Base-by-base conservation (phyloP, 2,888 invertebrate genomes). In the Apamea monoglypha region DNA sequence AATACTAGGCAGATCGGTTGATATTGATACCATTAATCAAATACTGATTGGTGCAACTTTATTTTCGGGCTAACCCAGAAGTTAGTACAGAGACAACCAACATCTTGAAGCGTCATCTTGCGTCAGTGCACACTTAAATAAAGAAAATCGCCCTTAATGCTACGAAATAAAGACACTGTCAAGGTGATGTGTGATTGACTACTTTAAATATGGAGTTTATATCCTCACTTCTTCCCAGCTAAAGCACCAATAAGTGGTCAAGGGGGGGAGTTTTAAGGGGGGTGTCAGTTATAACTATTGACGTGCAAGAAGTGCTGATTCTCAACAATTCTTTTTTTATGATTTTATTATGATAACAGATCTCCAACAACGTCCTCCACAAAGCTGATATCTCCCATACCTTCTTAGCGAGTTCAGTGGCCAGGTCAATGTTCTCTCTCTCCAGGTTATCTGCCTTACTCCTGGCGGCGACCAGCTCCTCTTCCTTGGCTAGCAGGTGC, bases 401-500 rank as follows among this genome's bases (percentile, higher is more conserved):
- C 95, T 98, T 99, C 92, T 99, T 99, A 10, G 99, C 98, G 78
- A 99, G 96, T 91, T 98, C 98, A 1, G 98, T 98, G 63, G 98
- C 98, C 93, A 99, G 97, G 88, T 99, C 99, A 1, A 98, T 98
- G 93, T 99, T 99, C 91, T 99, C 99, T 84, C 98, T 98, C 93
- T 99, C 99, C 75, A 99, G 93, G 91, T 98, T 98, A 74, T 99
- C 98, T 0, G 99, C 98, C 91, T 99, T 98, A 75, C 97, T 98
- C 86, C 98, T 97, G 0, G 99, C 99, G 8, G 98, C 98, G 0
- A 98, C 98, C 66, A 99, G 95, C 93, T 99, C 99, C 92, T 99
- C 99, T 94, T 99, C 99, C 94, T 99, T 99, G 29, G 99, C 99
- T 86, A 99, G 95, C 90, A 99, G 97, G 88, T 98, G 98, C 7